phyloP scores from a whole-genome alignment of 2,888 invertebrate species.

The Oxyteleia sp. region DNA sequence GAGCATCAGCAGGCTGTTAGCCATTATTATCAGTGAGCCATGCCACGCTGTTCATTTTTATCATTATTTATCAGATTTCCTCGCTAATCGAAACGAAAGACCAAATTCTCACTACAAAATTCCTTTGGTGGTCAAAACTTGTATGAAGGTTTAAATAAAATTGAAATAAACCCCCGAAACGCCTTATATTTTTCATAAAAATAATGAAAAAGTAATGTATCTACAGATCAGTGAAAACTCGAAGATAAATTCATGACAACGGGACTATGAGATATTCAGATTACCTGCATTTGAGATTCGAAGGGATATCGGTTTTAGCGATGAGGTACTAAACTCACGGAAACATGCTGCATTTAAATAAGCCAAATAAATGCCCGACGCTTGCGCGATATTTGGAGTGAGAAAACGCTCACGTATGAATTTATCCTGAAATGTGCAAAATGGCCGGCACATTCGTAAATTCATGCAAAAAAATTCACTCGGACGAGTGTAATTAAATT shows the following conservation, averaged over 20 bases:
- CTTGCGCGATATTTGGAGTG: constrained; percentile 34
- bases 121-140: too few species aligned
- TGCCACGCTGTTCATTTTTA: too few species aligned
- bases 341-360: constrained; percentile 63
- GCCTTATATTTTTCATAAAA: too few species aligned
- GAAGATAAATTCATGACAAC: constrained; percentile 58
- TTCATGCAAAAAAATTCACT: constrained; percentile 42
- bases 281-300: constrained; percentile 46
- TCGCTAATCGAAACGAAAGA: too few species aligned
- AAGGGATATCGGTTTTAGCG: constrained; percentile 59
- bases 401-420: constrained; percentile 26
- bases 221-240: constrained; percentile 31
- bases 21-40: too few species aligned
- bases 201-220: constrained; percentile 23
- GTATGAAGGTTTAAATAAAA: too few species aligned
- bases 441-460: constrained; percentile 22
- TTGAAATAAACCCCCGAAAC: too few species aligned
- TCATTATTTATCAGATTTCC: too few species aligned
- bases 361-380: constrained; percentile 55
- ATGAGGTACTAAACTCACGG: constrained; percentile 54
- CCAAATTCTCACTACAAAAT: too few species aligned
- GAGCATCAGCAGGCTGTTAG: too few species aligned
- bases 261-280: constrained; percentile 62
- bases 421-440: constrained; percentile 12
- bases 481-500: constrained; percentile 46